Evolutionary conservation across 2,888 invertebrate species (phyloP).

Genomic region (Papilio elwesi): DNA sequence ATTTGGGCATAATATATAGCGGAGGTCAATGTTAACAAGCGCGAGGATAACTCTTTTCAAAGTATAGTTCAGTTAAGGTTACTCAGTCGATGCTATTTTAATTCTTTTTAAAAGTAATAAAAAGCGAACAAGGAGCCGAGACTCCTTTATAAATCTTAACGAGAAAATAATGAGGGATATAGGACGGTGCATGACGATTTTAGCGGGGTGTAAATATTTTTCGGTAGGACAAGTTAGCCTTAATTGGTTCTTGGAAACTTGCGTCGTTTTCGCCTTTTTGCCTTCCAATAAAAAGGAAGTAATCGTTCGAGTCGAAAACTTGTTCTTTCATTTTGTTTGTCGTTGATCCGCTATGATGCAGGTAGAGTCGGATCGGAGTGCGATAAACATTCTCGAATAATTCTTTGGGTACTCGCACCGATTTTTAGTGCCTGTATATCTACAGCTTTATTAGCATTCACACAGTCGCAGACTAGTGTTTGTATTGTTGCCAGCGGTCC

Average conservation of each 20-base stretch:
- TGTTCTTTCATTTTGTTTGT: constrained; percentile 24
- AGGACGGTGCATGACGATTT: constrained; percentile 54
- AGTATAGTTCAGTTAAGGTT: constrained; percentile 32
- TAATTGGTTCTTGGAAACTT: constrained; percentile 62
- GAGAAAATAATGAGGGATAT: constrained; percentile 66
- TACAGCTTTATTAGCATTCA: constrained; percentile 38
- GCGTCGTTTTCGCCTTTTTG: constrained; percentile 45
- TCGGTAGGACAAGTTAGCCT: constrained; percentile 55
- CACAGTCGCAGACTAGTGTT: constrained; percentile 44
- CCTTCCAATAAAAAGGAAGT: constrained; percentile 32
- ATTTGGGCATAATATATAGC: constrained; percentile 30
- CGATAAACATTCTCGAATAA: not conserved
- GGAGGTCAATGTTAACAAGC: constrained; percentile 35
- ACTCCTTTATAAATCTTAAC: constrained; percentile 61
- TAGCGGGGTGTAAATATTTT: constrained; percentile 52
- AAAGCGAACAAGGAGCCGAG: constrained; percentile 41
- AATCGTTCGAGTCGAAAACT: constrained; percentile 14
- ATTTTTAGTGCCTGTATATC: constrained; percentile 4
- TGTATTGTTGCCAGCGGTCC: constrained; percentile 58
- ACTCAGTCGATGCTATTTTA: constrained; percentile 42
- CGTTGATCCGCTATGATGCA: constrained; percentile 1
- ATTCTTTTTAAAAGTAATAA: constrained; percentile 44
- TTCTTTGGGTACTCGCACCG: not conserved
- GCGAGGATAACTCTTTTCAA: constrained; percentile 25
- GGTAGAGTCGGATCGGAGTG: not conserved